phyloP scores from a whole-genome alignment of 2,797 vertebrate genomes.

The Sebastes matsubarae region DNA sequence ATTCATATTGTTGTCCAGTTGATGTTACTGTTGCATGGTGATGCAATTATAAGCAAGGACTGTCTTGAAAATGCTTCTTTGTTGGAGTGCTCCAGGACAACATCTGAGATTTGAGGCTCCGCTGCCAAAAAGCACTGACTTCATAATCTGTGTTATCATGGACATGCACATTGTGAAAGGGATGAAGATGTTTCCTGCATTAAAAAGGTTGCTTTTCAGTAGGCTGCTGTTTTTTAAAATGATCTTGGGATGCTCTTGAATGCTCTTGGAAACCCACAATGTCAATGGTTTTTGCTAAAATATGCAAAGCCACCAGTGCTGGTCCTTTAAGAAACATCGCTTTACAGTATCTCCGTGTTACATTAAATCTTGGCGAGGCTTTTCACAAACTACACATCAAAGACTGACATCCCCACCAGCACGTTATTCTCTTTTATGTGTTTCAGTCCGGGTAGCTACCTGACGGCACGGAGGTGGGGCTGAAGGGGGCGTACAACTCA shows the following conservation, averaged over 20 bases:
- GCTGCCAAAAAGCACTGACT: neutral
- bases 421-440: conserved; percentile 14
- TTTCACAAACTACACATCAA: conserved; percentile 28
- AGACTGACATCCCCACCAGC: neutral
- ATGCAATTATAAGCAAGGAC: neutral
- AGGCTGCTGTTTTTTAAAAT: neutral
- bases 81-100: neutral
- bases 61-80: neutral
- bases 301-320: neutral
- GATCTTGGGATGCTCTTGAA: neutral
- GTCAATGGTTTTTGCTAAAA: conserved; percentile 1
- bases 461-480: conserved; percentile 95
- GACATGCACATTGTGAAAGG: neutral
- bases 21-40: neutral
- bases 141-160: neutral
- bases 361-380: neutral
- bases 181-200: neutral
- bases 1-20: neutral
- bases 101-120: neutral
- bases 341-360: neutral
- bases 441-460: conserved; percentile 76
- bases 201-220: neutral
- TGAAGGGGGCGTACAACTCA: conserved; percentile 94
- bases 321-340: neutral
- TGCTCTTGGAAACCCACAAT: neutral